phyloP scores from a whole-genome alignment of 2,888 invertebrate species.

The Rotaria magnacalcarata region DNA sequence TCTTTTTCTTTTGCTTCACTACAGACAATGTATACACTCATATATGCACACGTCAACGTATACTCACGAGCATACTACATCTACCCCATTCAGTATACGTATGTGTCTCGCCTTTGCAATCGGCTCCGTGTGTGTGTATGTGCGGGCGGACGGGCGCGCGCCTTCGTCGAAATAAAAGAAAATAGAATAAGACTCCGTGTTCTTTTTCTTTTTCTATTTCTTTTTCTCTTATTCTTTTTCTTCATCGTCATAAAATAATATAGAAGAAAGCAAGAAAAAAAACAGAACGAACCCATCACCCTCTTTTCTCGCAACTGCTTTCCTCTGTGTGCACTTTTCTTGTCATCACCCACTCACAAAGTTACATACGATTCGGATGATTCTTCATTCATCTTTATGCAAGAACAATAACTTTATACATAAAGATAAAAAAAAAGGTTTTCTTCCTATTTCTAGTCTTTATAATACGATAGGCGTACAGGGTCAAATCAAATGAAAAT shows the following conservation, averaged over 20 bases:
- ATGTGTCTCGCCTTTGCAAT: constrained; percentile 7
- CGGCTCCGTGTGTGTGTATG: not conserved
- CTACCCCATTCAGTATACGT: not conserved
- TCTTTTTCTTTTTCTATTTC: not conserved
- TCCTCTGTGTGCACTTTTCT: not conserved
- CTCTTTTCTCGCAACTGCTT: not conserved
- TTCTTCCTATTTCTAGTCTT: not conserved
- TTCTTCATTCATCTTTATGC: constrained; percentile 1
- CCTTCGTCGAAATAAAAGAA: not conserved
- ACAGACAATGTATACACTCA: not conserved
- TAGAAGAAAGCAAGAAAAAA: not conserved
- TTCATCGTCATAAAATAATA: not conserved
- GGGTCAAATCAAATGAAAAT: constrained; percentile 26
- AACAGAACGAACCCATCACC: not conserved
- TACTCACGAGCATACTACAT: not conserved
- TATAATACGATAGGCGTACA: constrained; percentile 18
- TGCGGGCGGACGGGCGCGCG: not conserved
- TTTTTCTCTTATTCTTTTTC: not conserved
- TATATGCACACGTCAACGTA: not conserved
- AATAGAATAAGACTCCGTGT: not conserved
- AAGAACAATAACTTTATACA: constrained; percentile 20
- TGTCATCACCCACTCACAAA: not conserved
- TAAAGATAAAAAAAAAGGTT: not conserved
- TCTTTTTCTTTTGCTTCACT: not conserved
- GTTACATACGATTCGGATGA: constrained; percentile 15